A percentile compares a stretch with the other conserved stretches of the same genome.
phyloP scores from a whole-genome alignment of 2,888 invertebrate genomes.

The Macrophya annulata region DNA sequence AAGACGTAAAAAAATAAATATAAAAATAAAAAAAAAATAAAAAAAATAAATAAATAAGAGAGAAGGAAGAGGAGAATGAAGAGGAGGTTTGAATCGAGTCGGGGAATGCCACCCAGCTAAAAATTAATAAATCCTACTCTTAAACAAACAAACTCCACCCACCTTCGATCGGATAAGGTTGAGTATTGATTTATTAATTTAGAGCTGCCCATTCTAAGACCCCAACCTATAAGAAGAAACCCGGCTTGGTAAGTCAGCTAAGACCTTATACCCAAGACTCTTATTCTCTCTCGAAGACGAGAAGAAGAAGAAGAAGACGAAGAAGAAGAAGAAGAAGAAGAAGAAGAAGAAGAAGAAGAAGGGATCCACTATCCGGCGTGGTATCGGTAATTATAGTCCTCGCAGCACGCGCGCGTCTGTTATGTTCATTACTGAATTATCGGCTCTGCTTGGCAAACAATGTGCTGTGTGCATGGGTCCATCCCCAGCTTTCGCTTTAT shows the following conservation, averaged over 20 bases:
- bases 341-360: conserved; percentile 71
- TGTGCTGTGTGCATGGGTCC: conserved; percentile 64
- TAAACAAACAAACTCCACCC: conserved; percentile 79
- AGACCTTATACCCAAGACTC: conserved; percentile 53
- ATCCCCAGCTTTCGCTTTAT: conserved; percentile 41
- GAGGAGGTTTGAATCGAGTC: conserved; percentile 51
- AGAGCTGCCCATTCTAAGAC: conserved; percentile 79
- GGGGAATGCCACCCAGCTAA: conserved; percentile 76
- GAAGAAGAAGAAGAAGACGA: not conserved
- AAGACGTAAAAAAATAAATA: conserved; percentile 54
- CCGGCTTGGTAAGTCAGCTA: conserved; percentile 41
- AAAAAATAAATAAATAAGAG: conserved; percentile 57
- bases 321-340: not conserved
- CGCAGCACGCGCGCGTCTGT: conserved; percentile 76
- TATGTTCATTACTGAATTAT: conserved; percentile 79
- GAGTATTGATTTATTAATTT: conserved; percentile 79
- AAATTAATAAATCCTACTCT: conserved; percentile 79
- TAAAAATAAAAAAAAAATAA: conserved; percentile 52
- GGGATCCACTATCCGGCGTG: conserved; percentile 78
- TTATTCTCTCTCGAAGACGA: conserved; percentile 9
- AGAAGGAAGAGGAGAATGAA: conserved; percentile 61
- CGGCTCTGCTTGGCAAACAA: conserved; percentile 77
- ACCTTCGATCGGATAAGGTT: conserved; percentile 77
- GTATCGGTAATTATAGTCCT: conserved; percentile 79
- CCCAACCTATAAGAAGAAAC: conserved; percentile 60